phyloP scores from a whole-genome alignment of 2,113 vertebrate genomes.

The Crocuta crocuta region DNA sequence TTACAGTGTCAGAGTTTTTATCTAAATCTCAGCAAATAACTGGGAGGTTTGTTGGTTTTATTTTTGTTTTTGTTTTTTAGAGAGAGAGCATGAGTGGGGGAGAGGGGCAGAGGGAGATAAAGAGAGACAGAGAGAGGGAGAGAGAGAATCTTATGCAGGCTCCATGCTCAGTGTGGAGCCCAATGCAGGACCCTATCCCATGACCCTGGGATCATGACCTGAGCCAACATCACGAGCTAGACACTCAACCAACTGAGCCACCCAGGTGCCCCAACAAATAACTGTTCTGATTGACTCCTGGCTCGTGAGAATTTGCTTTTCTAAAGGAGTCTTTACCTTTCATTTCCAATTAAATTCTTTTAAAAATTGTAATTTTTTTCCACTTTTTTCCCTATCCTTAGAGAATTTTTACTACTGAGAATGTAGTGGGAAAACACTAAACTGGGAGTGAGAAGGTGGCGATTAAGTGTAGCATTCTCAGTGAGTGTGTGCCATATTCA shows the following conservation, averaged over 20 bases:
- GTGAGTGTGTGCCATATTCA: not conserved
- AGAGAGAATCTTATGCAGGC: too few relatives aligned
- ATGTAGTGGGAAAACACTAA: not conserved
- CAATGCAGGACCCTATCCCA: too few relatives aligned
- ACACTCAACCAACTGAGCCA: too few relatives aligned
- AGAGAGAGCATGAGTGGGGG: too few relatives aligned
- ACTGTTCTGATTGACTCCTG: not conserved
- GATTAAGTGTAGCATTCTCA: not conserved
- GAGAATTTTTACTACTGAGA: not conserved
- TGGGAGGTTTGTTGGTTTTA: too few relatives aligned
- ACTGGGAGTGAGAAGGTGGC: not conserved
- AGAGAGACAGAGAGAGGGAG: too few relatives aligned
- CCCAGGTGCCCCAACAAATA: not conserved
- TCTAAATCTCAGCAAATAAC: constrained; percentile 14
- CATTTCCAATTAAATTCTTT: not conserved
- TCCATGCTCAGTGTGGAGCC: too few relatives aligned
- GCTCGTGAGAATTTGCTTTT: not conserved
- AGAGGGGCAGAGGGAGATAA: too few relatives aligned
- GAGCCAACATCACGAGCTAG: too few relatives aligned
- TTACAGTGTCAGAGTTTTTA: not conserved
- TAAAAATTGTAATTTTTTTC: not conserved
- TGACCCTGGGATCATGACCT: too few relatives aligned
- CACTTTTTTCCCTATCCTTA: not conserved
- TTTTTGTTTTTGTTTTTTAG: too few relatives aligned
- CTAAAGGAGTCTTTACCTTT: constrained; percentile 40